Evolutionary conservation across 2,888 invertebrate genomes (phyloP).

Genomic region (Zonitis immaculata): DNA sequence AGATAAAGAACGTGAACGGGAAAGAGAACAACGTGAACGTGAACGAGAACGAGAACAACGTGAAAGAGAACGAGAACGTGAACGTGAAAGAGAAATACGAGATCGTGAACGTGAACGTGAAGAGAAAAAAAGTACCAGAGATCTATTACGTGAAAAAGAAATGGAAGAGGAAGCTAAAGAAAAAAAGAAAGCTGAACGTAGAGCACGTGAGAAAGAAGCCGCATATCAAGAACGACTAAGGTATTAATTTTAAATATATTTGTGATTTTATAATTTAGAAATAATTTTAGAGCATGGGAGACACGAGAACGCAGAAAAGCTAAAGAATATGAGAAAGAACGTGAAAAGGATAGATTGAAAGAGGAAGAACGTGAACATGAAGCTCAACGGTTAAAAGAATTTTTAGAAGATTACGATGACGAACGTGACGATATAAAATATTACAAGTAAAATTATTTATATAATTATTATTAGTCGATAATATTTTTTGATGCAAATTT

Average conservation of each 20-base stretch:
- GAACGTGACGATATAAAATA: slow-evolving; percentile 96
- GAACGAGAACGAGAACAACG: slow-evolving; percentile 54
- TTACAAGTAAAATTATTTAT: slow-evolving; percentile 63
- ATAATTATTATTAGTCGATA: background rate
- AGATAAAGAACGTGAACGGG: slow-evolving; percentile 47
- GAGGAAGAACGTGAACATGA: slow-evolving; percentile 87
- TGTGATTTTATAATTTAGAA: background rate
- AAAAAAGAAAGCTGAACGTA: slow-evolving; percentile 82
- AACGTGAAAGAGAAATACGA: slow-evolving; percentile 45
- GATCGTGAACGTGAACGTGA: slow-evolving; percentile 49
- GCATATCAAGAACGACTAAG: slow-evolving; percentile 84
- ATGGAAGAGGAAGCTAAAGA: slow-evolving; percentile 91
- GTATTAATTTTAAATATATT: slow-evolving; percentile 23
- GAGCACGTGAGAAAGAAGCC: slow-evolving; percentile 90
- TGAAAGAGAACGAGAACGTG: slow-evolving; percentile 57
- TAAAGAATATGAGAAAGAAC: slow-evolving; percentile 86
- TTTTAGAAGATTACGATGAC: slow-evolving; percentile 98
- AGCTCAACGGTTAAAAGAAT: slow-evolving; percentile 91
- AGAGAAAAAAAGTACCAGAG: slow-evolving; percentile 54
- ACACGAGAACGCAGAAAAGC: slow-evolving; percentile 81
- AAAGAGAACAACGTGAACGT: slow-evolving; percentile 48
- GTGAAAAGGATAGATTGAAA: slow-evolving; percentile 76
- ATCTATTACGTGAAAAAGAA: slow-evolving; percentile 71
- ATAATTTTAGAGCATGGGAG: slow-evolving; percentile 68
- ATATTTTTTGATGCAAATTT: slow-evolving; percentile 27